Evolutionary conservation across 2,113 vertebrate species (phyloP), one percentile per base, ranked within the genome.

Genomic region (Sciurus niger): DNA sequence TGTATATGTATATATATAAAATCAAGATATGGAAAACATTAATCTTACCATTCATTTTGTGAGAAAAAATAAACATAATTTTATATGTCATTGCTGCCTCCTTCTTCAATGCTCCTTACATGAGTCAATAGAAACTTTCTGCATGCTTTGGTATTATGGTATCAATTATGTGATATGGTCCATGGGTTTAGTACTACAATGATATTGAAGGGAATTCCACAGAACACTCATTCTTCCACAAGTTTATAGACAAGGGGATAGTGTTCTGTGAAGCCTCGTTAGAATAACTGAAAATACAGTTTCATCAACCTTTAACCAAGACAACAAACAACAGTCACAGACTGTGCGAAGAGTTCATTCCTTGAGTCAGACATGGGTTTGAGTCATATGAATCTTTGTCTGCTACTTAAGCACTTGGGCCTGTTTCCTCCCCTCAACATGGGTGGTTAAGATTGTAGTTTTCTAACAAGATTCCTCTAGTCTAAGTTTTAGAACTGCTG

Each of bases 291-390:
- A 40, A 94, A 84, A 89, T 37, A 53, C 0, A 28, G 4, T 30
- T 96, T 84, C 77, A 13, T 80, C 8, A 90, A 55, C 28, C 37
- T 77, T 89, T 84, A 78, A 84, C 78, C 51, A 84, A 89, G 58
- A 79, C 11, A 51, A 13, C 18, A 65, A 91, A 67, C 1, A 74
- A 48, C 11, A 37, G 8, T n/a, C 5, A 6, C 28, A 63, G 65
- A 14, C 2, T 40, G 8, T 84, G 67, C 28, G 30, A 79, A 86
- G 22, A 60, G 13, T 84, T n/a, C 1, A 60, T n/a, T 79, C 6
- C 17, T 74, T 20, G 58, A 16, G 6, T 22, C 63, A 82, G 63
- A 76, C 28, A 24, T 65, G 46, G 24, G 17, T 24, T 92, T 93
- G 55, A 74, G 1, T 6, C 28, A 32, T 22, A 80, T 76, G 76